Evolutionary conservation across 2,888 invertebrate species (phyloP).

Genomic region (Thelaira solivaga): DNA sequence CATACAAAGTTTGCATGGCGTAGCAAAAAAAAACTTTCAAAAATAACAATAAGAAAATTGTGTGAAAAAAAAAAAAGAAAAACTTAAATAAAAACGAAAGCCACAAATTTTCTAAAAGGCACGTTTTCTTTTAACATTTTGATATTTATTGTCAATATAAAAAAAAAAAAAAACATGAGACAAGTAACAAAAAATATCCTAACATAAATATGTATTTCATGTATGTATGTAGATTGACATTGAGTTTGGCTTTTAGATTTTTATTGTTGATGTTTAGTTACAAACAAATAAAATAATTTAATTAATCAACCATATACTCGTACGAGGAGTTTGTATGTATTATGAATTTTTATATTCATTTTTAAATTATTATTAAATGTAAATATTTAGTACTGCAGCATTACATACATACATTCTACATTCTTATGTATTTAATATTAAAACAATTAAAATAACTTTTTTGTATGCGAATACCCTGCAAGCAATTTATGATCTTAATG

Average conservation of each 20-base stretch:
- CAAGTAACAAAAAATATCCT: background rate
- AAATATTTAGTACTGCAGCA: too few species aligned
- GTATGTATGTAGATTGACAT: slow-evolving; percentile 35
- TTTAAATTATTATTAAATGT: too few species aligned
- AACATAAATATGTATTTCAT: slow-evolving; percentile 17
- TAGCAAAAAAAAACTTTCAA: slow-evolving; percentile 3
- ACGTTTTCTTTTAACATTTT: slow-evolving; percentile 55
- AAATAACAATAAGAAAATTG: slow-evolving; percentile 15
- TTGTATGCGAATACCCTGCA: background rate
- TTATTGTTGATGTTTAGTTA: slow-evolving; percentile 15
- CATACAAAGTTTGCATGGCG: slow-evolving; percentile 18
- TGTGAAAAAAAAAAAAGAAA: background rate
- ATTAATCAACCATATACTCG: slow-evolving; percentile 30
- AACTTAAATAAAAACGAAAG: background rate
- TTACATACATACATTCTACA: background rate
- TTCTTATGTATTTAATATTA: slow-evolving; percentile 1
- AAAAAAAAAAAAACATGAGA: background rate
- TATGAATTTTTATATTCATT: too few species aligned
- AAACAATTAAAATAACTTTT: background rate
- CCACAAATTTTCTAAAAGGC: slow-evolving; percentile 57
- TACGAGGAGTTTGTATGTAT: too few species aligned
- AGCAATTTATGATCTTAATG: too few species aligned
- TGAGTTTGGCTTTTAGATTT: slow-evolving; percentile 48
- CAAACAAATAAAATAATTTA: slow-evolving; percentile 16
- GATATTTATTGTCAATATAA: slow-evolving; percentile 49